These are phyloP conservation scores for Ormyrus thymus DNA, from an alignment of 2,888 invertebrate species.

Conservation along the genomic window DNA sequence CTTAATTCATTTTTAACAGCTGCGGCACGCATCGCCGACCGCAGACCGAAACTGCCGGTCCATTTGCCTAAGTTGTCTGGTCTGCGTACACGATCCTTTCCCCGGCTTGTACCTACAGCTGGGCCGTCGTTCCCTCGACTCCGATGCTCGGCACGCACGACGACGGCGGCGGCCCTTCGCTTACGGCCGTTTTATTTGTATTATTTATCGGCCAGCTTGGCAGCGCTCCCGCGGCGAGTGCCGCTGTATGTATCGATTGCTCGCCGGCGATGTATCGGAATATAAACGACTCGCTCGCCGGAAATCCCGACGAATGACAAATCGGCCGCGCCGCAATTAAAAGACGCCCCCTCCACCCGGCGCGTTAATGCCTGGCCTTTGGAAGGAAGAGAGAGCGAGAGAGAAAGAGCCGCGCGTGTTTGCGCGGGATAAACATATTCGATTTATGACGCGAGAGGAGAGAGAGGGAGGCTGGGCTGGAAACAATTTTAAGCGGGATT, in stretches of 20 bases:
- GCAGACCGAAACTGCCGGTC: no score
- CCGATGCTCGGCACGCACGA: no score
- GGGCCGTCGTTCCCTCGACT: no score
- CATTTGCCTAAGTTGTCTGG: no score
- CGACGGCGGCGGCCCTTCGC: no score
- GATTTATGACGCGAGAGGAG: constrained; percentile 3
- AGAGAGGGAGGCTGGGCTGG: no score
- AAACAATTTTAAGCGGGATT: no score
- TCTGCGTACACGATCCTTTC: no score
- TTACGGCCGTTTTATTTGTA: constrained; percentile 14
- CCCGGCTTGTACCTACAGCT: no score
- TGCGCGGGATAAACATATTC: constrained; percentile 25
- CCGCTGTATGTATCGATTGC: neutral
- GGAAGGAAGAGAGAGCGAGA: neutral
- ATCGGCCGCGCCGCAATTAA: constrained; percentile 38
- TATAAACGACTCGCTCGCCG: constrained; percentile 3
- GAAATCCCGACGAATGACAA: constrained; percentile 7
- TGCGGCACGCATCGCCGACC: no score
- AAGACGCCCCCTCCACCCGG: neutral
- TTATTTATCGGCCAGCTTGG: constrained; percentile 28
- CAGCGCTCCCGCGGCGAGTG: neutral
- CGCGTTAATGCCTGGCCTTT: no score
- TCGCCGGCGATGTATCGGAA: constrained; percentile 1
- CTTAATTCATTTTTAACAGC: no score
- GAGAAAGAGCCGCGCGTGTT: neutral